These are phyloP conservation scores for Nomada fabriciana DNA, from an alignment of 2,888 invertebrate species.

Conservation along the genomic window DNA sequence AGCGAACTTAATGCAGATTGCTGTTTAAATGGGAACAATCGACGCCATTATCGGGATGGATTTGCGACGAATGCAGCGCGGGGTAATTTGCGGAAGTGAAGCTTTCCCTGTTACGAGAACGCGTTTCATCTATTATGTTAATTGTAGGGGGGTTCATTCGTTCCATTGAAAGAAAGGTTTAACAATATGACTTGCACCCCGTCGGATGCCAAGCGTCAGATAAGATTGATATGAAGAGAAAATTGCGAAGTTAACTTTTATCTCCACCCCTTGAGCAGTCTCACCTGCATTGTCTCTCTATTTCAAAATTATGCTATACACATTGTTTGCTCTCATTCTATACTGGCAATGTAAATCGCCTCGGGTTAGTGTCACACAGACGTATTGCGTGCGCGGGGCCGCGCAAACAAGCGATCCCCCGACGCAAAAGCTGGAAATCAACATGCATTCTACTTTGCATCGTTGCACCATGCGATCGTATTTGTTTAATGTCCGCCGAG, in stretches of 20 bases:
- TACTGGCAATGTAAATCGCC: conserved; percentile 57
- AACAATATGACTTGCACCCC: background rate
- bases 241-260: conserved; percentile 6
- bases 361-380: conserved; percentile 31
- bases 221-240: background rate
- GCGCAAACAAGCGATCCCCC: conserved; percentile 51
- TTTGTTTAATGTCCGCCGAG: conserved; percentile 49
- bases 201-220: too few relatives aligned
- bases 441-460: conserved; percentile 53
- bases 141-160: background rate
- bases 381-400: conserved; percentile 37
- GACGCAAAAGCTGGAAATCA: conserved; percentile 62
- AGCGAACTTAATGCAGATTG: conserved; percentile 38
- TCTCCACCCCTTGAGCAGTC: conserved; percentile 14
- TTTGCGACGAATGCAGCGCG: conserved; percentile 33
- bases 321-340: conserved; percentile 53
- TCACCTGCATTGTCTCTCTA: conserved; percentile 37
- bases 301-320: conserved; percentile 44
- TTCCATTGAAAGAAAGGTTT: background rate
- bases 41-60: conserved; percentile 55
- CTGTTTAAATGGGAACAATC: conserved; percentile 56
- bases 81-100: conserved; percentile 45
- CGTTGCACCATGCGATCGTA: conserved; percentile 35
- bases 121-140: conserved; percentile 2
- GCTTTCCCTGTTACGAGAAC: conserved; percentile 10